These are phyloP conservation scores for Globicephala melas DNA, from an alignment of 2,113 vertebrate genomes.

Conservation along the genomic window DNA sequence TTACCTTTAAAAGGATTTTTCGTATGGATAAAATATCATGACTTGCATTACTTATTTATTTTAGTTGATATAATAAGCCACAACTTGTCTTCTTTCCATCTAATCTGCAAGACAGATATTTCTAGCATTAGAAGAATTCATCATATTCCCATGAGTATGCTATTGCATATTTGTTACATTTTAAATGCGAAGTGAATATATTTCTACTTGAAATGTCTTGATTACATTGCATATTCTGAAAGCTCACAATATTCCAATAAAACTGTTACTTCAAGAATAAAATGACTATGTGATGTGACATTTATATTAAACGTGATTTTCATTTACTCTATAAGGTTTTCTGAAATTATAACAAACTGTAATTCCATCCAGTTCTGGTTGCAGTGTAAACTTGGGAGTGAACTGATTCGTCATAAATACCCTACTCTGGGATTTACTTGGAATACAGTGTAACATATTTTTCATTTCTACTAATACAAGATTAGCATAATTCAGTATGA, in stretches of 20 bases:
- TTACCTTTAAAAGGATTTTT: slow-evolving; percentile 19
- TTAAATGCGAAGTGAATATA: slow-evolving; percentile 36
- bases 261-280: slow-evolving; percentile 60
- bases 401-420: slow-evolving; percentile 57
- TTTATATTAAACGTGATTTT: slow-evolving; percentile 75
- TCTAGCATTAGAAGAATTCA: background rate
- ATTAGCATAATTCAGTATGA: slow-evolving; percentile 48
- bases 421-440: slow-evolving; percentile 42
- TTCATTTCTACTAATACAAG: slow-evolving; percentile 63
- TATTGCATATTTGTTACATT: slow-evolving; percentile 22
- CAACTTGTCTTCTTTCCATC: background rate
- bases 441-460: slow-evolving; percentile 49
- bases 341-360: slow-evolving; percentile 59
- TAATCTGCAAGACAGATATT: background rate
- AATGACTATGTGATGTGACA: slow-evolving; percentile 56
- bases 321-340: slow-evolving; percentile 41
- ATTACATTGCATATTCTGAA: slow-evolving; percentile 57
- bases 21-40: background rate
- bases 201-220: slow-evolving; percentile 59
- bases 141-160: background rate
- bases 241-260: slow-evolving; percentile 46
- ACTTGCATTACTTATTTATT: slow-evolving; percentile 27
- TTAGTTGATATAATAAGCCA: background rate
- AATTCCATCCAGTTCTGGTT: slow-evolving; percentile 55
- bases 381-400: slow-evolving; percentile 8